Evolutionary conservation across 2,797 vertebrate genomes (phyloP).

Genomic region (Hipposideros larvatus): DNA sequence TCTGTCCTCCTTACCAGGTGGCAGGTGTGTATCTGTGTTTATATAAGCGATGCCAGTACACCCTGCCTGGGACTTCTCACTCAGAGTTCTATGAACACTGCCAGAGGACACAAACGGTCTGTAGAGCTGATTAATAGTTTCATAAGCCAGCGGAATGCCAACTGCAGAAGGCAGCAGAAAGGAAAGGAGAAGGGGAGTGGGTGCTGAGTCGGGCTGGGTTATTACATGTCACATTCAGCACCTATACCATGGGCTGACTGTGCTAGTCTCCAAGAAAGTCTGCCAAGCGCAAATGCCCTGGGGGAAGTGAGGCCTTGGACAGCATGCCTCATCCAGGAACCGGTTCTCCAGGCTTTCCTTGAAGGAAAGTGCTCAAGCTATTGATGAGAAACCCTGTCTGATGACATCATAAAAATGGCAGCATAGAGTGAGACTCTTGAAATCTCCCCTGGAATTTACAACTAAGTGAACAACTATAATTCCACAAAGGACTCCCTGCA

Average conservation of each 20-base stretch:
- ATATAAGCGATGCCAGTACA: not conserved
- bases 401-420: not conserved
- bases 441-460: too few relatives aligned
- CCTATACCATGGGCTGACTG: not conserved
- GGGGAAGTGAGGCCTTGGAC: not conserved
- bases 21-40: not conserved
- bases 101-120: not conserved
- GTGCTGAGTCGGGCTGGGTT: not conserved
- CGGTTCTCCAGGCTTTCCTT: not conserved
- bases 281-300: not conserved
- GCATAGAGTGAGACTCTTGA: too few relatives aligned
- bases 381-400: not conserved
- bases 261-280: not conserved
- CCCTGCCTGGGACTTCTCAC: not conserved
- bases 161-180: not conserved
- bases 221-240: not conserved
- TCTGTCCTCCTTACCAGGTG: not conserved
- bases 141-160: not conserved
- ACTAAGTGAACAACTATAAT: too few relatives aligned
- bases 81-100: not conserved
- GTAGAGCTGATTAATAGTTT: not conserved
- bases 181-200: too few relatives aligned
- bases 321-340: slow-evolving; percentile 12
- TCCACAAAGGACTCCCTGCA: too few relatives aligned
- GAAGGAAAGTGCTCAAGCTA: not conserved